phyloP scores from a whole-genome alignment of 2,113 vertebrate species.

The Papio anubis region DNA sequence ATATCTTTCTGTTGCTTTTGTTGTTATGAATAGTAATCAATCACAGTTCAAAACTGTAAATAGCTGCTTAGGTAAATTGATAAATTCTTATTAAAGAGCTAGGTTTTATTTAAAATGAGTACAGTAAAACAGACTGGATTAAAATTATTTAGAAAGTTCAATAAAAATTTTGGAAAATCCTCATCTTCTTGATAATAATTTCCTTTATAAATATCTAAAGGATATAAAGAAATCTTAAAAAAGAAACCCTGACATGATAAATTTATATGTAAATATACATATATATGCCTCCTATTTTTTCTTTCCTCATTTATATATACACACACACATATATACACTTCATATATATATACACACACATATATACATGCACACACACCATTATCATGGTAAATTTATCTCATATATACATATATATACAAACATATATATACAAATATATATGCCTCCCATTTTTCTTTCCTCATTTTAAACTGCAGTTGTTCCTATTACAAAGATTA shows the following conservation, averaged over 20 bases:
- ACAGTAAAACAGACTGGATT: background rate
- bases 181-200: background rate
- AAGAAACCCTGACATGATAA: too few relatives aligned
- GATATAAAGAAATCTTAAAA: too few relatives aligned
- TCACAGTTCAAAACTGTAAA: background rate
- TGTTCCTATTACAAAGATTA: conserved; percentile 13
- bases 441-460: background rate
- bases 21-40: background rate
- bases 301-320: too few relatives aligned
- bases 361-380: rapidly evolving
- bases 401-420: too few relatives aligned
- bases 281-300: too few relatives aligned
- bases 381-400: too few relatives aligned
- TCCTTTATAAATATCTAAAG: background rate
- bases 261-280: too few relatives aligned
- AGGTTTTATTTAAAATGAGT: background rate
- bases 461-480: background rate
- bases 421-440: background rate
- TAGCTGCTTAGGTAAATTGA: background rate
- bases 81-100: background rate
- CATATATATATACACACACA: too few relatives aligned
- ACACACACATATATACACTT: too few relatives aligned
- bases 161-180: conserved; percentile 31
- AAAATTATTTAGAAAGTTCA: conserved; percentile 28
- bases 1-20: background rate